These are phyloP conservation scores for Acleris sparsana DNA, from an alignment of 2,888 invertebrate species.

Conservation along the genomic window DNA sequence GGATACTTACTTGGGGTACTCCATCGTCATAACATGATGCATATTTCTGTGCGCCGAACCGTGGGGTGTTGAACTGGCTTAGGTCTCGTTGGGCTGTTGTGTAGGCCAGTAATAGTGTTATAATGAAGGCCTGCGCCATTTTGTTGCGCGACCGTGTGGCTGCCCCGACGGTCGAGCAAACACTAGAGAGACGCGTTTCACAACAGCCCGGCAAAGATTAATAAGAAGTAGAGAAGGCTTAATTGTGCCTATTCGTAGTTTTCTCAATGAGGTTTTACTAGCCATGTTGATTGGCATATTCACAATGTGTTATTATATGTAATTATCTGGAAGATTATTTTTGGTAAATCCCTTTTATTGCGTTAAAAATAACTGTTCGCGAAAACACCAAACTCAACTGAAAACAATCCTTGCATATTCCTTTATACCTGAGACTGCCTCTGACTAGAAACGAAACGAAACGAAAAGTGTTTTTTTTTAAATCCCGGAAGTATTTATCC, in stretches of 20 bases:
- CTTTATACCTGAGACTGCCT: too few relatives aligned
- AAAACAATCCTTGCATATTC: too few relatives aligned
- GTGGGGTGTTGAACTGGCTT: constrained; percentile 66
- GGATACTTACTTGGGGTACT: constrained; percentile 69
- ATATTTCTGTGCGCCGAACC: constrained; percentile 67
- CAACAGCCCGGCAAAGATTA: constrained; percentile 67
- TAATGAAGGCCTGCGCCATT: constrained; percentile 67
- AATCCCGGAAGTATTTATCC: too few relatives aligned
- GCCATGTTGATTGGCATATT: too few relatives aligned
- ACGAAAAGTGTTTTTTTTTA: too few relatives aligned
- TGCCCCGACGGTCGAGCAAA: constrained; percentile 68
- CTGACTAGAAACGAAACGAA: too few relatives aligned
- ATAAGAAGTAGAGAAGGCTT: constrained; percentile 40
- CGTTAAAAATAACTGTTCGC: too few relatives aligned
- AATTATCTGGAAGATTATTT: too few relatives aligned
- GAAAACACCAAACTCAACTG: too few relatives aligned
- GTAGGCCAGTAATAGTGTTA: constrained; percentile 59
- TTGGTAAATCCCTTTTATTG: too few relatives aligned
- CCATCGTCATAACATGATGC: constrained; percentile 74
- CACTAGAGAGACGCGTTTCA: constrained; percentile 74
- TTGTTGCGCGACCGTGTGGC: constrained; percentile 60
- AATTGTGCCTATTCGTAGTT: not conserved
- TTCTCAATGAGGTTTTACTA: constrained; percentile 17
- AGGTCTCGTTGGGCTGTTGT: constrained; percentile 56
- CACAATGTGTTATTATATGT: too few relatives aligned